Percentiles rank a stretch among this genome's conserved stretches.
phyloP scores from a whole-genome alignment of 2,113 vertebrate genomes.

The Stigmatopora argus region DNA sequence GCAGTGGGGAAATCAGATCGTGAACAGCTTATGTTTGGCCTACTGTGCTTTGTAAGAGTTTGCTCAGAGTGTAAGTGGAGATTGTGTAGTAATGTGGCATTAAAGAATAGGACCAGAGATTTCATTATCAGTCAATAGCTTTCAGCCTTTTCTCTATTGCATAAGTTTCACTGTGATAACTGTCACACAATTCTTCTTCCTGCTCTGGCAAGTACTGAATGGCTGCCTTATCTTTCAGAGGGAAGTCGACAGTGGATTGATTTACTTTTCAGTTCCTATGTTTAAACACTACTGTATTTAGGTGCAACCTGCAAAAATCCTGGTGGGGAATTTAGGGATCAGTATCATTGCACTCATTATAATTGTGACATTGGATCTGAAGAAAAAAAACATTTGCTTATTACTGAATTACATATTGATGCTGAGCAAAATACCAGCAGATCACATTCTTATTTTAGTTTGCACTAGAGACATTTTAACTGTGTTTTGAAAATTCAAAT shows the following conservation, averaged over 20 bases:
- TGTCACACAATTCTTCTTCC: slow-evolving; percentile 33
- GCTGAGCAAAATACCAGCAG: background rate
- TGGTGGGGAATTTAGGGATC: background rate
- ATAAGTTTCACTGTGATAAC: slow-evolving; percentile 40
- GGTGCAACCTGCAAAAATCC: slow-evolving; percentile 18
- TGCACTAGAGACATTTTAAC: background rate
- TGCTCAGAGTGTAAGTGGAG: slow-evolving; percentile 16
- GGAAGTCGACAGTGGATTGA: slow-evolving; percentile 11
- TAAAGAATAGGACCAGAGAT: slow-evolving; percentile 37
- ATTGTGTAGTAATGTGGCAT: slow-evolving; percentile 35
- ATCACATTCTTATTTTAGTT: background rate
- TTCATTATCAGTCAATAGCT: slow-evolving; percentile 46
- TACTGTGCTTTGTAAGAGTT: slow-evolving; percentile 26
- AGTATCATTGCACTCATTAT: background rate
- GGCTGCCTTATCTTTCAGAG: slow-evolving; percentile 18
- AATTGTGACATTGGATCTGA: background rate
- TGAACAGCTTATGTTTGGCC: slow-evolving; percentile 10
- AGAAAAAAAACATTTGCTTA: slow-evolving; percentile 2
- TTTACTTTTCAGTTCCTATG: slow-evolving; percentile 14
- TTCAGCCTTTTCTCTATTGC: slow-evolving; percentile 37
- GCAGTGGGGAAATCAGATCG: slow-evolving; percentile 43
- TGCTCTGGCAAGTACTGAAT: slow-evolving; percentile 24
- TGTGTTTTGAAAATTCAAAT: background rate
- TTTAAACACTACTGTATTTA: slow-evolving; percentile 17
- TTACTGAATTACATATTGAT: background rate